Percentiles rank a stretch among this genome's conserved stretches.
phyloP scores from a whole-genome alignment of 1,140 invertebrate species.

The Scaptomyza montana region DNA sequence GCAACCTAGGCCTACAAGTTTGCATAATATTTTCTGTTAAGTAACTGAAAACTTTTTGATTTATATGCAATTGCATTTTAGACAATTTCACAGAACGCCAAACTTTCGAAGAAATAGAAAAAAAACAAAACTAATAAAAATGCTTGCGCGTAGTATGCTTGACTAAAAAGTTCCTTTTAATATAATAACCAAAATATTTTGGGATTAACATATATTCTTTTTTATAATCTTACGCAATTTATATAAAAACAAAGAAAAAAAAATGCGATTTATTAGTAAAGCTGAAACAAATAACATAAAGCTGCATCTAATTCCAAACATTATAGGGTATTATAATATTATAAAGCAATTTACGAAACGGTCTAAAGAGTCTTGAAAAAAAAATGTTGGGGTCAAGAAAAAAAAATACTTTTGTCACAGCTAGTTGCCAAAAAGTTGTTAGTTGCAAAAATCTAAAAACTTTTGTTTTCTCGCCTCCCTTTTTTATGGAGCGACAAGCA shows the following conservation, averaged over 20 bases:
- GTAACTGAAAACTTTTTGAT: conserved; percentile 60
- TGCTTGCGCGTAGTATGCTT: too few relatives aligned
- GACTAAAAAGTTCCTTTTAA: background rate
- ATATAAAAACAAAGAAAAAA: too few relatives aligned
- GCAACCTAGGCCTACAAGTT: conserved; percentile 38
- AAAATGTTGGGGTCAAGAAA: conserved; percentile 30
- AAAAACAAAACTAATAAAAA: conserved; percentile 14
- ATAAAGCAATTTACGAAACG: conserved; percentile 40
- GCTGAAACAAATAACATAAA: background rate
- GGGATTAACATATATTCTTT: background rate
- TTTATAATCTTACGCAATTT: too few relatives aligned
- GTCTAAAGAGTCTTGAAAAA: conserved; percentile 30
- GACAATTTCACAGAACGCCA: conserved; percentile 52
- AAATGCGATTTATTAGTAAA: too few relatives aligned
- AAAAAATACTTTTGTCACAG: conserved; percentile 61
- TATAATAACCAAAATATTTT: background rate
- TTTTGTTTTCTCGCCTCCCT: conserved; percentile 77
- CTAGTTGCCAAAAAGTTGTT: conserved; percentile 68
- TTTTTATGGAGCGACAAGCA: conserved; percentile 69
- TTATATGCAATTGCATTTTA: conserved; percentile 71
- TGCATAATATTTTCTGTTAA: conserved; percentile 44
- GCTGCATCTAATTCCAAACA: too few relatives aligned
- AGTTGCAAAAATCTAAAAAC: conserved; percentile 62
- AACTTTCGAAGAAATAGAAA: conserved; percentile 36
- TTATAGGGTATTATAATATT: conserved; percentile 5